phyloP scores from a whole-genome alignment of 2,113 vertebrate species.

The Sorex fumeus region DNA sequence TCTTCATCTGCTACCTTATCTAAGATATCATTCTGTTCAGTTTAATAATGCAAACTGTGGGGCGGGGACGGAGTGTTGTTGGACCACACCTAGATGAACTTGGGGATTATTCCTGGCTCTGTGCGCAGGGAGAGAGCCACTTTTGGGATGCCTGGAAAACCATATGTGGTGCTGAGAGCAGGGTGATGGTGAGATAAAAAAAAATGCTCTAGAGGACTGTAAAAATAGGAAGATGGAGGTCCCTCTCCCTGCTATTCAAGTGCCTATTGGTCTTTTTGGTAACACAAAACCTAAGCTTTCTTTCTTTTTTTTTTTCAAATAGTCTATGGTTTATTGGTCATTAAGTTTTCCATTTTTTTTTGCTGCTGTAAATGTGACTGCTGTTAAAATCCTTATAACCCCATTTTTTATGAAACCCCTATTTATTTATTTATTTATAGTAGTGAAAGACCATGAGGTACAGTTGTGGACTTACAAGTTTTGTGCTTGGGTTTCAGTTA shows the following conservation, averaged over 20 bases:
- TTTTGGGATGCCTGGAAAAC: too few relatives aligned
- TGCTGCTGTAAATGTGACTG: neutral
- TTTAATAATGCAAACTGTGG: neutral
- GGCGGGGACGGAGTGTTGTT: too few relatives aligned
- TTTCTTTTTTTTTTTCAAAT: neutral
- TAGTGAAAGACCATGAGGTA: neutral
- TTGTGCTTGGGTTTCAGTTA: too few relatives aligned
- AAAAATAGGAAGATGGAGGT: neutral
- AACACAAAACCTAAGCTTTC: neutral
- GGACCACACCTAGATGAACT: too few relatives aligned
- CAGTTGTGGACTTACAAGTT: too few relatives aligned
- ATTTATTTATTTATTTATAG: slow-evolving; percentile 52
- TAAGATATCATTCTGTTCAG: neutral
- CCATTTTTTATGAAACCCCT: neutral
- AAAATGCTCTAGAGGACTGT: neutral
- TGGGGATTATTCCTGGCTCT: too few relatives aligned
- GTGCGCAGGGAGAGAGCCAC: too few relatives aligned
- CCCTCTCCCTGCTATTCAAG: neutral
- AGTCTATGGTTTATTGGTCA: neutral
- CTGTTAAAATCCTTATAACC: slow-evolving; percentile 13
- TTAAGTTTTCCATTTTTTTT: neutral
- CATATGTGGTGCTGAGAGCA: neutral
- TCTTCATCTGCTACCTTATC: slow-evolving; percentile 2
- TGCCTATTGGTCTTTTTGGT: neutral
- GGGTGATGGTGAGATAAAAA: neutral